phyloP scores from a whole-genome alignment of 2,888 invertebrate species.

The Eupeodes latifasciatus region DNA sequence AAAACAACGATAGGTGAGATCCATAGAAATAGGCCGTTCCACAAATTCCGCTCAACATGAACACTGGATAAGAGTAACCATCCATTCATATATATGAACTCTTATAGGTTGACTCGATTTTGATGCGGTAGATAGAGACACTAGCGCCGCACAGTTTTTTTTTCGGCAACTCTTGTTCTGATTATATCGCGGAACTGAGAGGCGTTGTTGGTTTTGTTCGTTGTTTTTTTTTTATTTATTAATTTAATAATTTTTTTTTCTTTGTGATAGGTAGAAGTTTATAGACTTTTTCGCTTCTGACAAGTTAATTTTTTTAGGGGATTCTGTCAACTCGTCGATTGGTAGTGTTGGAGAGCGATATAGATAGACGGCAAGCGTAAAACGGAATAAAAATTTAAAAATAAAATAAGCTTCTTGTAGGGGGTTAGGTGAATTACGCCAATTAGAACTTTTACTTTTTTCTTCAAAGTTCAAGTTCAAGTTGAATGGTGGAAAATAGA shows the following conservation, averaged over 20 bases:
- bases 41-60: slow-evolving; percentile 84
- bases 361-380: slow-evolving; percentile 20
- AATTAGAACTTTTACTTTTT: too few species aligned
- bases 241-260: slow-evolving; percentile 8
- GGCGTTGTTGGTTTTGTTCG: background rate
- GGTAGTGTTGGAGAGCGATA: slow-evolving; percentile 36
- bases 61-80: slow-evolving; percentile 78
- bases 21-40: slow-evolving; percentile 84
- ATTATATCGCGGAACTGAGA: background rate
- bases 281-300: slow-evolving; percentile 40
- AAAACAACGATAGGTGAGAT: slow-evolving; percentile 81
- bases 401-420: too few species aligned
- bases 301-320: slow-evolving; percentile 41
- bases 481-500: too few species aligned
- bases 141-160: slow-evolving; percentile 27
- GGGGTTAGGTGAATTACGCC: too few species aligned
- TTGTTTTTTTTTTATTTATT: slow-evolving; percentile 18
- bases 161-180: slow-evolving; percentile 17
- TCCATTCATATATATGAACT: slow-evolving; percentile 39
- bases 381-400: background rate
- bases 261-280: slow-evolving; percentile 21
- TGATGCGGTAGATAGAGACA: background rate
- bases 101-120: background rate
- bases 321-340: slow-evolving; percentile 29
- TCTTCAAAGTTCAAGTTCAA: too few species aligned